A percentile compares a stretch with the other conserved stretches of the same genome.
Conservation (phyloP, 2,113 vertebrate species). For the Poeciliopsis retropinna region DNA sequence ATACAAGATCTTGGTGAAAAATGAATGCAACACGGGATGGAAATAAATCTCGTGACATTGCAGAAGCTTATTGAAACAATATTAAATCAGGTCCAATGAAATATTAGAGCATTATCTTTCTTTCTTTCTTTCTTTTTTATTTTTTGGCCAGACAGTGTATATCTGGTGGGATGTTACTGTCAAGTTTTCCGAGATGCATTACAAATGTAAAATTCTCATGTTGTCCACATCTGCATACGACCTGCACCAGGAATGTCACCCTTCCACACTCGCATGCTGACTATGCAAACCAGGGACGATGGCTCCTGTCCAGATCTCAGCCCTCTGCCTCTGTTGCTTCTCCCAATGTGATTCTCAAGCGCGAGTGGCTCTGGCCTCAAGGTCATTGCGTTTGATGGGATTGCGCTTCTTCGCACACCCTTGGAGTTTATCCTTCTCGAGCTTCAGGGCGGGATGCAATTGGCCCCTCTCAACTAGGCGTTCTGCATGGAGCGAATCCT, state of each 20-base stretch:
- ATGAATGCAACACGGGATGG: too few relatives aligned
- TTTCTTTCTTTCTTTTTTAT: too few relatives aligned
- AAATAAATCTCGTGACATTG: too few relatives aligned
- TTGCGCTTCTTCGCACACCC: neutral
- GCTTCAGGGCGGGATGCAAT: neutral
- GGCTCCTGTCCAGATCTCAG: slow-evolving; percentile 27
- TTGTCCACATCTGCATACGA: neutral
- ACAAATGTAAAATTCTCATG: neutral
- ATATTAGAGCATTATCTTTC: too few relatives aligned
- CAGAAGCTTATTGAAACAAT: too few relatives aligned
- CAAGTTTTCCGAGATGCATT: too few relatives aligned
- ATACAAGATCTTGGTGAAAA: too few relatives aligned
- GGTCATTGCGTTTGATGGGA: slow-evolving; percentile 35
- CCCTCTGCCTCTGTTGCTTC: neutral
- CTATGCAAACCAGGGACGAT: slow-evolving; percentile 20
- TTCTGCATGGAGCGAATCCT: slow-evolving; percentile 13
- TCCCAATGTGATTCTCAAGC: neutral
- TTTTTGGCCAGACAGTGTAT: neutral
- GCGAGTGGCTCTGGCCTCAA: slow-evolving; percentile 3
- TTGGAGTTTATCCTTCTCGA: slow-evolving; percentile 12
- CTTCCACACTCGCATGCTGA: slow-evolving; percentile 2
- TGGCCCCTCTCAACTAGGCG: neutral
- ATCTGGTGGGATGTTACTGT: neutral
- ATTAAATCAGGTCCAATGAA: too few relatives aligned
- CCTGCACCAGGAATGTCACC: neutral